Base-by-base conservation (phyloP, 2,888 invertebrate genomes). In the Zootermopsis nevadensis region DNA sequence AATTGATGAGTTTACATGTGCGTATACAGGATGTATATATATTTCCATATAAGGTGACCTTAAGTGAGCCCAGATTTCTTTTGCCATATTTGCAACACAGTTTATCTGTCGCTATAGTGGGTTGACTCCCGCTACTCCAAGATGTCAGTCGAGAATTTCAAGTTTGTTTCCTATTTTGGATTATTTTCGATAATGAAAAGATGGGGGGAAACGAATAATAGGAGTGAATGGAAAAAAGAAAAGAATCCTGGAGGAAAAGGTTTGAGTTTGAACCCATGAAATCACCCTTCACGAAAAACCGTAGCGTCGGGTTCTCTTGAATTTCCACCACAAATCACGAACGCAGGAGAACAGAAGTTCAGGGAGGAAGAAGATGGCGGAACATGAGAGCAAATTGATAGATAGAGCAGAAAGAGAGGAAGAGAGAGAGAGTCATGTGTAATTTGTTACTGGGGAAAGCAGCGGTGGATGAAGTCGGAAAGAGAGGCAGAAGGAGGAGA, bases 261-360 rank as follows among this genome's bases (percentile, higher is more conserved):
- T 66, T 80, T 27, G 53, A 77, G 77, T 77, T 77, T 77, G 77
- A 53, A 53, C 80, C 79, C 80, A 74, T 72, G 83, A 72, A 83
- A 83, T 83, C 80, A 69, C 80, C 83, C 80, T 31, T 83, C 35
- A 72, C 80, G 53, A 83, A 72, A 35, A 53, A 48, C 33, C 38
- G 76, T 27, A 42, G 24, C 42, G 30, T n/a, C 19, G 30, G 35
- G 55, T n/a, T 31, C 31, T n/a, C 53, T 42, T 27, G 80, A 80
- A 83, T 83, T 83, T 83, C 74, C 48, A 74, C 66, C 72, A 33
- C 83, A 72, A 80, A 74, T 83, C 83, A 83, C 83, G 83, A 74
- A 33, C 80, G 27, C 69, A 8, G 22, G 7, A 27, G 66, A 27
- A 24, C 24, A 24, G 27, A 27, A 30, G 31, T 4, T 8, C 48